Base-by-base conservation (phyloP, 1,140 invertebrate species). In the Eciton burchellii region DNA sequence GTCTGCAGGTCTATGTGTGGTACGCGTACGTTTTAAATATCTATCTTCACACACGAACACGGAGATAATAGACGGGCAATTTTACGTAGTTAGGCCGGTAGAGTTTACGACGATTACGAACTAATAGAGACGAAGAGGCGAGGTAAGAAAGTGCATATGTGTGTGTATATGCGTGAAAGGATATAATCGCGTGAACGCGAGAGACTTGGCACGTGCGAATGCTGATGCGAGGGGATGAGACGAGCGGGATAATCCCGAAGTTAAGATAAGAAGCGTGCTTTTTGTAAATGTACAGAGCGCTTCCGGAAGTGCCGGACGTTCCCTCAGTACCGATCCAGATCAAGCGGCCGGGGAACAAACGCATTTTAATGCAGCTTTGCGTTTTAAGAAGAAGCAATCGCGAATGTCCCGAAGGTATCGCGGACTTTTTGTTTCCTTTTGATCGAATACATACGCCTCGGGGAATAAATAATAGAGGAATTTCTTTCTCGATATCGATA, bases 31-130 rank as follows among this genome's bases (percentile, higher is more conserved):
- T 73, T 85, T 85, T 79, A 76, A 88, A 88, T 68, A 86, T 62
- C 60, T 84, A 84, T 41, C 68, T 73, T 73, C 49, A 81, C 26
- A 68, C 49, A 68, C 74, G 73, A 60, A 70, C 14, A 68, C 49
- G 54, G 43, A 35, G 56, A 87, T 41, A 73, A 88, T 88, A 88
- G 87, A 83, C 71, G 68, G 26, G 77, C 83, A 88, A 79, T 72
- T 79, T 21, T 47, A 45, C 24, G 6, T 88, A 88, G 82, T 12
- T 84, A 84, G 76, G 79, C 60, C 59, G 68, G 60, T 87, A 87
- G 77, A 56, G 45, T 47, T 21, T n/a, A 43, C 19, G 26, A 54
- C 8, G 59, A 74, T 65, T 87, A 84, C 59, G 76, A 43, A 24
- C 21, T 56, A 65, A 66, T 24, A 43, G 21, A 11, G 54, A 21